Evolutionary conservation across 1,140 invertebrate species (phyloP).

Genomic region (Zaprionus tsacasi): DNA sequence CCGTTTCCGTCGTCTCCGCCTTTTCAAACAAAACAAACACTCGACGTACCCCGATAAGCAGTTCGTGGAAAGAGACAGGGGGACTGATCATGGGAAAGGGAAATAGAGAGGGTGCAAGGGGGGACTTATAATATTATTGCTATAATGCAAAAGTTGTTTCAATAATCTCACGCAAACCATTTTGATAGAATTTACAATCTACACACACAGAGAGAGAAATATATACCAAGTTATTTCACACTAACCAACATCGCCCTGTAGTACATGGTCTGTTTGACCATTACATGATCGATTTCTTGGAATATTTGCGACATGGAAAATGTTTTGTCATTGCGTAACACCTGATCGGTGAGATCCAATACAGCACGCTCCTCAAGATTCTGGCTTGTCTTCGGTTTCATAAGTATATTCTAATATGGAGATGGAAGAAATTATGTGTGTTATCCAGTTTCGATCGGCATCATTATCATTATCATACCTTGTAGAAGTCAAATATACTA

Average conservation of each 20-base stretch:
- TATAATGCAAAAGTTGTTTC: not conserved
- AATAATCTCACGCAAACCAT: constrained; percentile 12
- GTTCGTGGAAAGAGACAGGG: not conserved
- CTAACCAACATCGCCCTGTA: constrained; percentile 87
- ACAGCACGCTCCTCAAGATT: constrained; percentile 85
- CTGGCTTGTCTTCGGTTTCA: constrained; percentile 37
- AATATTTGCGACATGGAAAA: constrained; percentile 76
- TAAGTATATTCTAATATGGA: constrained; percentile 34
- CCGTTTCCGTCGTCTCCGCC: constrained; percentile 15
- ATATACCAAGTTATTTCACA: too few species aligned
- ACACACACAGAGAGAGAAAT: too few species aligned
- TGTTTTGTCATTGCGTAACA: constrained; percentile 84
- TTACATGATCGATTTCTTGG: constrained; percentile 66
- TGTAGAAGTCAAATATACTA: constrained; percentile 67
- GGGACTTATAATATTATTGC: not conserved
- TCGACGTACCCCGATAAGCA: constrained; percentile 24
- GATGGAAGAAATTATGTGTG: not conserved
- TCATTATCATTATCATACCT: too few species aligned
- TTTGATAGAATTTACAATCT: not conserved
- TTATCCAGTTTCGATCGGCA: too few species aligned
- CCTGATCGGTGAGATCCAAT: constrained; percentile 87
- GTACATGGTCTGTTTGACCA: constrained; percentile 86
- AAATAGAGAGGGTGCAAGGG: too few species aligned
- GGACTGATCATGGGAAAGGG: too few species aligned
- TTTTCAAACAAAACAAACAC: constrained; percentile 15